These are phyloP conservation scores for Oncopodura yosiiana DNA, from an alignment of 1,140 invertebrate species.

Conservation along the genomic window DNA sequence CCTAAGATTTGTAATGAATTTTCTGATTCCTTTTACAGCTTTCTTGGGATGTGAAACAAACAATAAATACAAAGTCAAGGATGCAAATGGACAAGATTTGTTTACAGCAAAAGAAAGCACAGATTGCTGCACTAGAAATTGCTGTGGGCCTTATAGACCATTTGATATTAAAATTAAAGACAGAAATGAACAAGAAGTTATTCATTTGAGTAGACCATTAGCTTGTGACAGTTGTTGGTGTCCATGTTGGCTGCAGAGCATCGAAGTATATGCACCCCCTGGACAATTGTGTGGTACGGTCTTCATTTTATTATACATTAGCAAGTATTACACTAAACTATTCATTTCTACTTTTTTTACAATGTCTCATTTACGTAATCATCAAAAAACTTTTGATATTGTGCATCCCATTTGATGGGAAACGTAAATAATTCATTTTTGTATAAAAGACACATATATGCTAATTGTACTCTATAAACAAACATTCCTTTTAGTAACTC, in stretches of 20 bases:
- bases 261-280: conserved; percentile 21
- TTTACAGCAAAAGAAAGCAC: conserved; percentile 76
- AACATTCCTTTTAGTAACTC: too few species aligned
- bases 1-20: background rate
- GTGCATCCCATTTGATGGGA: too few species aligned
- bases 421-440: too few species aligned
- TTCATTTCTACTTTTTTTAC: too few species aligned
- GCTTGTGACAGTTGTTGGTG: conserved; percentile 68
- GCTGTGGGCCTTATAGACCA: conserved; percentile 61
- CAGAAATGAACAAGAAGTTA: conserved; percentile 63
- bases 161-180: conserved; percentile 82
- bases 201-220: conserved; percentile 61
- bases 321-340: too few species aligned
- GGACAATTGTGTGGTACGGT: conserved; percentile 48
- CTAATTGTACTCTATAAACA: too few species aligned
- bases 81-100: conserved; percentile 62
- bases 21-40: conserved; percentile 30
- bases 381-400: too few species aligned
- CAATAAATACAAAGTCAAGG: conserved; percentile 38
- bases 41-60: conserved; percentile 35
- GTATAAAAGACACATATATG: too few species aligned
- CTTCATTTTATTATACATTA: too few species aligned
- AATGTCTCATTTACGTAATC: too few species aligned
- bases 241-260: conserved; percentile 67
- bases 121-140: conserved; percentile 61